A percentile compares a stretch with the other conserved stretches of the same genome.
Conservation (phyloP, 1,140 invertebrate genomes). For the Scaptomyza pallida region DNA sequence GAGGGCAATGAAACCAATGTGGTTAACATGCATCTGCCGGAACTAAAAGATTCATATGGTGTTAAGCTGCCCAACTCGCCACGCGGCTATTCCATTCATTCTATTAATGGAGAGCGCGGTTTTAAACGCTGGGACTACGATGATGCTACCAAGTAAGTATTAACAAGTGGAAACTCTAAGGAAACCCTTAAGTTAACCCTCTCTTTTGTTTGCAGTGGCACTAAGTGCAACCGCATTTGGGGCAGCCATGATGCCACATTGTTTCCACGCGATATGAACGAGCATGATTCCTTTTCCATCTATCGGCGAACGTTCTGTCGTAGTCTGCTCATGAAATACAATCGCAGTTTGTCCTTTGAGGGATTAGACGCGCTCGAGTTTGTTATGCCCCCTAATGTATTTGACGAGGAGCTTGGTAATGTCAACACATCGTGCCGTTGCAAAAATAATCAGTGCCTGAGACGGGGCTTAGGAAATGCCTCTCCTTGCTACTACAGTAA, state of each 20-base stretch:
- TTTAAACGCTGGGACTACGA: conserved; percentile 87
- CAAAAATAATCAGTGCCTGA: conserved; percentile 87
- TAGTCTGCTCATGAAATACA: conserved; percentile 86
- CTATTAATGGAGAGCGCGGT: conserved; percentile 86
- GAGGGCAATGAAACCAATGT: conserved; percentile 85
- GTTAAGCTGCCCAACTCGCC: conserved; percentile 40
- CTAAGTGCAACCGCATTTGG: conserved; percentile 86
- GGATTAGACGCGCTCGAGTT: conserved; percentile 84
- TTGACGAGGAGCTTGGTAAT: conserved; percentile 83
- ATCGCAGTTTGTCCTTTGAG: conserved; percentile 42
- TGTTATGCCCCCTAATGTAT: conserved; percentile 85
- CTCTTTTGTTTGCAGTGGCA: conserved; percentile 74
- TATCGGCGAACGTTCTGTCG: conserved; percentile 89
- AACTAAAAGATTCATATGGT: conserved; percentile 48
- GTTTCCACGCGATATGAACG: conserved; percentile 86
- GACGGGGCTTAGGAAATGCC: conserved; percentile 87
- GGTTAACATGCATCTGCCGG: conserved; percentile 85
- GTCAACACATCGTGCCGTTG: conserved; percentile 75
- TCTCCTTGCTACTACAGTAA: conserved; percentile 90
- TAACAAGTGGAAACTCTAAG: neutral
- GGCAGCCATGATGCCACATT: conserved; percentile 87
- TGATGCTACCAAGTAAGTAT: conserved; percentile 68
- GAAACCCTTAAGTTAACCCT: neutral
- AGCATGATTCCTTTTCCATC: conserved; percentile 85
- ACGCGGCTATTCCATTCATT: conserved; percentile 84